Evolutionary conservation across 2,888 invertebrate genomes (phyloP).

Genomic region (Mythimna impura): DNA sequence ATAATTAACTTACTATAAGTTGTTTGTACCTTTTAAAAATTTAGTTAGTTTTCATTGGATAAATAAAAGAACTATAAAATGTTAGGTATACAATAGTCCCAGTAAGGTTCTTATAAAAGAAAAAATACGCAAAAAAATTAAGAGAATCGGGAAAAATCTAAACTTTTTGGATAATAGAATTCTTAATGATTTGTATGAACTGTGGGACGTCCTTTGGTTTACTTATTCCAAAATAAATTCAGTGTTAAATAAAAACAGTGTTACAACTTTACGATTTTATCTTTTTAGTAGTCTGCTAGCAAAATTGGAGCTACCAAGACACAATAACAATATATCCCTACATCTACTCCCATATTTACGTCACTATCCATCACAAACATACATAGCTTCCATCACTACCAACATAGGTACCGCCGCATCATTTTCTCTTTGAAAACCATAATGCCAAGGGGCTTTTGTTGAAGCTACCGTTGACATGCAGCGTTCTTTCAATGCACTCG

Average conservation of each 20-base stretch:
- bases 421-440: slow-evolving; percentile 79
- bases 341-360: slow-evolving; percentile 44
- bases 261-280: background rate
- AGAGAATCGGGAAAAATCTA: no score
- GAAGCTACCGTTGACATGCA: slow-evolving; percentile 68
- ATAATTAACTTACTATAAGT: no score
- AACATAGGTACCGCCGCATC: slow-evolving; percentile 49
- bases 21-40: no score
- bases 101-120: no score
- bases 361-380: slow-evolving; percentile 32
- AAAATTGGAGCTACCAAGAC: background rate
- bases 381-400: slow-evolving; percentile 10
- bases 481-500: slow-evolving; percentile 74
- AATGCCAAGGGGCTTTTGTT: slow-evolving; percentile 75
- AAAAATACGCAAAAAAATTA: no score
- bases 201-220: background rate
- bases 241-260: no score
- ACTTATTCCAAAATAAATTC: background rate
- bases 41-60: no score
- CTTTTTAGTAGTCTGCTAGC: background rate
- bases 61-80: no score
- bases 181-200: no score
- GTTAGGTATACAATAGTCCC: no score
- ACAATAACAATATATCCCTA: slow-evolving; percentile 6
- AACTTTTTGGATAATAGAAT: no score